These are phyloP conservation scores for Otis tarda DNA, from an alignment of 2,113 vertebrate species.

Conservation along the genomic window DNA sequence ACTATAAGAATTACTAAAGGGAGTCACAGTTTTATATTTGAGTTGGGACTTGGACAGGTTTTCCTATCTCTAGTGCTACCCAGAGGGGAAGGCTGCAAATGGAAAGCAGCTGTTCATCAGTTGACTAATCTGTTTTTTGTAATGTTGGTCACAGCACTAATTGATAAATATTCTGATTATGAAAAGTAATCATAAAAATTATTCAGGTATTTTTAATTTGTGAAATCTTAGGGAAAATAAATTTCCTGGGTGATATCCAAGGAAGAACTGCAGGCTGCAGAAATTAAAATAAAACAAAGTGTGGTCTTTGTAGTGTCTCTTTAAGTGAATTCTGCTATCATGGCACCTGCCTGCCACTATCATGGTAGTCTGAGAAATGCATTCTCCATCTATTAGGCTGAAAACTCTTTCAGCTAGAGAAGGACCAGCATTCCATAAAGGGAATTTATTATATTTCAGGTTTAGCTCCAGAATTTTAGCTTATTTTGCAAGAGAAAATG, in stretches of 20 bases:
- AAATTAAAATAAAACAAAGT: not conserved
- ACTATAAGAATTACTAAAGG: not conserved
- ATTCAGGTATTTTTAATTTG: not conserved
- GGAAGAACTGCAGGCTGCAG: not conserved
- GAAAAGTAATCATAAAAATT: not conserved
- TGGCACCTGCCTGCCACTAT: not conserved
- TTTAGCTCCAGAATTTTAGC: not conserved
- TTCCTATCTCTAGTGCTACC: not conserved
- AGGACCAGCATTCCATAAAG: not conserved
- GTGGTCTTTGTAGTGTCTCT: not conserved
- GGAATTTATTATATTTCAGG: not conserved
- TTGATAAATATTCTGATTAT: slow-evolving; percentile 1
- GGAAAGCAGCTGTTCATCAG: not conserved
- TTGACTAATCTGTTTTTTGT: not conserved
- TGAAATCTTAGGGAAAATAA: not conserved
- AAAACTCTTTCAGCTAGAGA: not conserved
- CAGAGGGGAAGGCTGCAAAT: not conserved
- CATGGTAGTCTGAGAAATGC: not conserved
- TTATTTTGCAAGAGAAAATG: not conserved
- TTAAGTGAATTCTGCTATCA: not conserved
- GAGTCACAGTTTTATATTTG: not conserved
- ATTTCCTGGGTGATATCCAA: not conserved
- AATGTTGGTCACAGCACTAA: not conserved
- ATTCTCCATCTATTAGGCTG: not conserved
- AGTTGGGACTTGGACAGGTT: not conserved